phyloP scores from a whole-genome alignment of 2,797 vertebrate species.

The Oreochromis mossambicus region DNA sequence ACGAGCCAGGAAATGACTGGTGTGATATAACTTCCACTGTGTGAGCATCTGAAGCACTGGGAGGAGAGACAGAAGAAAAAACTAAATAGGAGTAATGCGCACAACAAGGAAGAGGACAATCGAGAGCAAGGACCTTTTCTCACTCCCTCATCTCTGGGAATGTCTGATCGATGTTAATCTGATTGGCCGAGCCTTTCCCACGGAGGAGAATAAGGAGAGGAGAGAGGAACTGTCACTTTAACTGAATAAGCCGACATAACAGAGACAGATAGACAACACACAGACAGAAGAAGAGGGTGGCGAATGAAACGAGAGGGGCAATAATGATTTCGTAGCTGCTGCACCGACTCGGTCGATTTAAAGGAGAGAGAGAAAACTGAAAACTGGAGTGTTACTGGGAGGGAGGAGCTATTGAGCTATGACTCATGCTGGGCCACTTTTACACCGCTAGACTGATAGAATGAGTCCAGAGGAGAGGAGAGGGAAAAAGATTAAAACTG shows the following conservation, averaged over 20 bases:
- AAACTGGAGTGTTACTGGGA: neutral
- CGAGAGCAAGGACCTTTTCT: neutral
- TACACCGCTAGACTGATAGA: neutral
- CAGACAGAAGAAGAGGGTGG: neutral
- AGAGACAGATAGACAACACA: conserved; percentile 4
- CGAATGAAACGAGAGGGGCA: neutral
- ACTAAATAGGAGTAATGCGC: neutral
- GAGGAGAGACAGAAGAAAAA: neutral
- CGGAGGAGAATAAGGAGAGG: neutral
- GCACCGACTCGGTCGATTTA: neutral
- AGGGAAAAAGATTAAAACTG: neutral
- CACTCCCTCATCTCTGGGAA: conserved; percentile 18
- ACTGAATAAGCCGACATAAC: conserved; percentile 24
- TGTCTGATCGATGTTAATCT: conserved; percentile 45
- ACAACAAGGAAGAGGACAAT: neutral
- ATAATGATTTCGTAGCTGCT: neutral
- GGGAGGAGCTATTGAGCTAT: conserved; percentile 3
- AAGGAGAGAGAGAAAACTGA: neutral
- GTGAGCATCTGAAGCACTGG: neutral
- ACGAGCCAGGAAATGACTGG: neutral
- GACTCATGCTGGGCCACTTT: conserved; percentile 12
- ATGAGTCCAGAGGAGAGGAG: neutral
- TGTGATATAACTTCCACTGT: neutral
- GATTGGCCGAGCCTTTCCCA: conserved; percentile 10
- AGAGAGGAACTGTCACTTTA: conserved; percentile 33